Percentiles rank a stretch among this genome's conserved stretches.
Conservation (phyloP, 1,140 invertebrate species). For the Sinella curviseta region DNA sequence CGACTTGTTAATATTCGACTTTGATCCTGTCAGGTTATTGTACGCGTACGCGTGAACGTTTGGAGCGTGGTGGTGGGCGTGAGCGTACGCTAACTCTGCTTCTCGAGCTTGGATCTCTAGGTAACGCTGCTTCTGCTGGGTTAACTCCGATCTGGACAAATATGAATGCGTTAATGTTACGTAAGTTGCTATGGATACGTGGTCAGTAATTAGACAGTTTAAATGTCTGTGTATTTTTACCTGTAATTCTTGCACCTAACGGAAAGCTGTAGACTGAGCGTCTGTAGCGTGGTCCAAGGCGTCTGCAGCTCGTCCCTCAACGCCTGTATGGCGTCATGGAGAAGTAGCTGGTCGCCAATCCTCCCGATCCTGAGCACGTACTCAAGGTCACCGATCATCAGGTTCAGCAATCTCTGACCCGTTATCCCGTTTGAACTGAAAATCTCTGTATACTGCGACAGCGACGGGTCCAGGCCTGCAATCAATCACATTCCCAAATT, state of each 20-base stretch:
- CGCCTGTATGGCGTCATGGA: slow-evolving; percentile 39
- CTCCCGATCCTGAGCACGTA: slow-evolving; percentile 32
- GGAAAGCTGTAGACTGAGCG: slow-evolving; percentile 40
- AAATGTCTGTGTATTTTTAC: slow-evolving; percentile 12
- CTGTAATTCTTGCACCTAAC: slow-evolving; percentile 47
- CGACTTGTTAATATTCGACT: not conserved
- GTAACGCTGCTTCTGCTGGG: not conserved
- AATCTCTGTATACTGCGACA: slow-evolving; percentile 38
- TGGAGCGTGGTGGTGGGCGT: not conserved
- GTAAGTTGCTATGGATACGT: no score
- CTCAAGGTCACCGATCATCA: slow-evolving; percentile 42
- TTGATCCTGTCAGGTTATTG: not conserved
- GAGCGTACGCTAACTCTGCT: not conserved
- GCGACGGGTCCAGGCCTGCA: slow-evolving; percentile 37
- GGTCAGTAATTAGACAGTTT: not conserved
- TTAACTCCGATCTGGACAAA: slow-evolving; percentile 24
- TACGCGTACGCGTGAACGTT: not conserved
- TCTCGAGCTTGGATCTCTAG: slow-evolving; percentile 35
- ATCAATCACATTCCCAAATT: not conserved
- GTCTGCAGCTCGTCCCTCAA: not conserved
- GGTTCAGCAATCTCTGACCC: slow-evolving; percentile 32
- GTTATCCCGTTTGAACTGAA: not conserved
- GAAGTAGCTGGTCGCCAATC: slow-evolving; percentile 48
- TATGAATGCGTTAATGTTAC: no score
- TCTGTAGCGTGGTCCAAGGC: slow-evolving; percentile 39